These are phyloP conservation scores for Scyliorhinus canicula DNA, from an alignment of 2,797 vertebrate genomes.

Conservation along the genomic window DNA sequence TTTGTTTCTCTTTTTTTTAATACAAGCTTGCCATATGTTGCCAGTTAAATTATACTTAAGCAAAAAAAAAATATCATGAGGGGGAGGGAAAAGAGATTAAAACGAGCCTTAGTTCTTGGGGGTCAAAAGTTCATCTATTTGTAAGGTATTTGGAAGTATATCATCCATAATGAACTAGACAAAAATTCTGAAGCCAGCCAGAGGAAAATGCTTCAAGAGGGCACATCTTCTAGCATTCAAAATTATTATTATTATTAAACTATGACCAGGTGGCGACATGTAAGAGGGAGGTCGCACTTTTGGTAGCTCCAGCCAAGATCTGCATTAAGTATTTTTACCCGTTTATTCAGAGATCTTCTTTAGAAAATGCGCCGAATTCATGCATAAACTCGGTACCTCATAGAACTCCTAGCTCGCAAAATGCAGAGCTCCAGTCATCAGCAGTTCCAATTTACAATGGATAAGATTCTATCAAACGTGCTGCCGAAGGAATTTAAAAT, in stretches of 20 bases:
- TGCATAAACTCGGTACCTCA: too few relatives aligned
- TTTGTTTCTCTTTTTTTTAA: background rate
- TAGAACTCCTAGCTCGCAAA: too few relatives aligned
- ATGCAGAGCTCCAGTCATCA: too few relatives aligned
- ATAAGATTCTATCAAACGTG: too few relatives aligned
- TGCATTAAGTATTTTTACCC: too few relatives aligned
- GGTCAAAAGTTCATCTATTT: background rate
- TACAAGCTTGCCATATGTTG: background rate
- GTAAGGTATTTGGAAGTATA: background rate
- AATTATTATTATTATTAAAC: background rate
- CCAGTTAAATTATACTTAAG: background rate
- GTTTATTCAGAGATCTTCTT: too few relatives aligned
- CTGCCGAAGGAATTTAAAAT: too few relatives aligned
- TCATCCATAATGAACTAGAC: background rate
- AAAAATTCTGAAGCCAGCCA: background rate
- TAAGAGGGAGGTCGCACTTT: too few relatives aligned
- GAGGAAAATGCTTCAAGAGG: background rate
- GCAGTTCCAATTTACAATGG: too few relatives aligned
- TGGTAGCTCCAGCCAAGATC: too few relatives aligned
- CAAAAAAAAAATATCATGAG: background rate
- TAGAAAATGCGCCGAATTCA: too few relatives aligned
- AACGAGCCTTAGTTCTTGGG: background rate
- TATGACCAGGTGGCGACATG: too few relatives aligned
- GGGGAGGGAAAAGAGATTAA: background rate
- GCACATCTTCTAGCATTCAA: background rate